Base-by-base conservation (phyloP, 2,113 vertebrate genomes). In the Poeciliopsis turrubarensis region DNA sequence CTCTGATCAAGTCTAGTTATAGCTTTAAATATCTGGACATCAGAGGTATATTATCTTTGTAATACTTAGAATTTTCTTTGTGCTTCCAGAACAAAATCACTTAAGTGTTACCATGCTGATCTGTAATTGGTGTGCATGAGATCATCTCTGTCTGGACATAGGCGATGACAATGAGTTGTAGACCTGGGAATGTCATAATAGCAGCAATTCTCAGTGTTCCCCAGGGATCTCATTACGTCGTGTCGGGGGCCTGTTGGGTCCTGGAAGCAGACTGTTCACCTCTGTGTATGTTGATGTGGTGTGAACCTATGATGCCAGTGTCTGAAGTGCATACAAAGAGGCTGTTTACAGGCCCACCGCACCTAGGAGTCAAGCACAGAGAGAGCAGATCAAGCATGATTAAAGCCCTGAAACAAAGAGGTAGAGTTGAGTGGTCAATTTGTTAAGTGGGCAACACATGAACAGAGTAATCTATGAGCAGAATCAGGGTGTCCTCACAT, bases 211-310 rank as follows among this genome's bases (percentile, higher is more conserved):
- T 61, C 65, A 27, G 4, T 34, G 65, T 84, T 81, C 91, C 87
- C 77, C 34, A 2, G 85, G 85, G 92, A 90, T 44, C 87, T 92
- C 86, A 92, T 94, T 94, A 93, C 77, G 75, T 61, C 8, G n/a
- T 27, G 69, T 68, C 9, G 79, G 79, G 39, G 74, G 71, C 86
- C 85, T 44, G 60, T 25, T 80, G 85, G 90, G 90, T 83, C 60
- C 75, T 85, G 65, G 87, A 86, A 82, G 77, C 77, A 72, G 81
- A 87, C 73, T 73, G 79, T 73, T 63, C 61, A 78, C 72, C 65
- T 57, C 72, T 68, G 66, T 65, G 77, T 72, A 76, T 70, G 83
- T 86, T 68, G 88, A 84, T 87, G 69, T 70, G 80, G 84, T 83
- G 60, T 54, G 65, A 89, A 82, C 81, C 75, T 67, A 75, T 41